Conservation (phyloP, 2,113 vertebrate species). For the Xiphorhynchus elegans region DNA sequence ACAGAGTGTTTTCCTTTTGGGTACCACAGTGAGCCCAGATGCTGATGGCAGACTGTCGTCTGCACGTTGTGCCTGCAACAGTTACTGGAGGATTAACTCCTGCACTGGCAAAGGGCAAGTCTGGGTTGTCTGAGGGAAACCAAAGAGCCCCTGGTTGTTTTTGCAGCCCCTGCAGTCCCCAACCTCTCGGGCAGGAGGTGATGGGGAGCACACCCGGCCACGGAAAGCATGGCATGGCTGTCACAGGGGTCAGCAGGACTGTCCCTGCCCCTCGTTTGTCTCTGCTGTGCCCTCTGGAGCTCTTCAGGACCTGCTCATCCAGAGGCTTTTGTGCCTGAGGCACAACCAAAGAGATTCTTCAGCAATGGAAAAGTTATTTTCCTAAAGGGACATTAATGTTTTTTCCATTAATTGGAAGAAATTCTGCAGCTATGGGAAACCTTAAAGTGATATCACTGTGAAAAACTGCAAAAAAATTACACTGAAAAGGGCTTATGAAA, state of each 20-base stretch:
- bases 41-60: neutral
- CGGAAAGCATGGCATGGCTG: fast-evolving
- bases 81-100: neutral
- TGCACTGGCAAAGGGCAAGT: neutral
- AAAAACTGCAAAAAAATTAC: constrained; percentile 6
- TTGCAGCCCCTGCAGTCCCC: neutral
- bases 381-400: neutral
- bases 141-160: neutral
- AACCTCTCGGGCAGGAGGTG: neutral
- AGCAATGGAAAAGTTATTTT: constrained; percentile 37
- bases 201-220: neutral
- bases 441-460: constrained; percentile 13
- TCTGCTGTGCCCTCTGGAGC: neutral
- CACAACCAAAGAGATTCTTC: neutral
- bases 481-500: neutral
- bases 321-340: neutral
- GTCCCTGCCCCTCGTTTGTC: neutral
- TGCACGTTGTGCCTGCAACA: neutral
- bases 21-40: neutral
- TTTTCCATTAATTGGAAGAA: constrained; percentile 61
- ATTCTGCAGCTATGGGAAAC: neutral
- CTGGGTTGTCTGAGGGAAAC: neutral
- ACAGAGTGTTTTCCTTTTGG: neutral
- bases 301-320: neutral
- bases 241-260: neutral